These are phyloP conservation scores for Ophiothrix spiculata DNA, from an alignment of 35 echinoderm and acorn worm genomes.

Conservation along the genomic window DNA sequence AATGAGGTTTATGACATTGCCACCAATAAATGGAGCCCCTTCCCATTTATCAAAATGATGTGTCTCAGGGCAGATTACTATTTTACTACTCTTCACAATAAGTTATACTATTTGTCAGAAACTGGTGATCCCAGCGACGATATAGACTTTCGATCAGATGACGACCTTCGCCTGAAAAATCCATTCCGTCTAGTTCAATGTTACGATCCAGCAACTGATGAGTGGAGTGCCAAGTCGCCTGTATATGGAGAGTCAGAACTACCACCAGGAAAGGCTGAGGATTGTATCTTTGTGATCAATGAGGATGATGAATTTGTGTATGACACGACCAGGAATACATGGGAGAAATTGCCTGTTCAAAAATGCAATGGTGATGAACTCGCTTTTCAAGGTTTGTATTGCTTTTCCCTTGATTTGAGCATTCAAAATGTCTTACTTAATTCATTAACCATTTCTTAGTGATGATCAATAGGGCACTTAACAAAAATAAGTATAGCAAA, in stretches of 20 bases:
- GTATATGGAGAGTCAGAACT: neutral
- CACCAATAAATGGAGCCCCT: neutral
- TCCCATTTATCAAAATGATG: neutral
- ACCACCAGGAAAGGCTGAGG: neutral
- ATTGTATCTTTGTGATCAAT: neutral
- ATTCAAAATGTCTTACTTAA: no score
- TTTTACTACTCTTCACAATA: neutral
- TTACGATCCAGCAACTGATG: neutral
- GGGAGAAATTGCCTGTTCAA: neutral
- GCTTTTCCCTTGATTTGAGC: neutral
- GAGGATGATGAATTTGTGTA: neutral
- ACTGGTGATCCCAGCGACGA: neutral
- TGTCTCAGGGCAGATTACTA: neutral
- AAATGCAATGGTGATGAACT: neutral
- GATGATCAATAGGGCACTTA: no score
- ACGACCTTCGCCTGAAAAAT: neutral
- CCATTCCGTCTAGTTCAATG: neutral
- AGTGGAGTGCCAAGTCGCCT: neutral
- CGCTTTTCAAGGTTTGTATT: neutral
- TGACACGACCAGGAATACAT: neutral
- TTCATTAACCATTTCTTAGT: no score
- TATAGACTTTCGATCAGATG: neutral
- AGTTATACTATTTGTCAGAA: slow-evolving; percentile 1
- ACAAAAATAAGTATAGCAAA: no score
- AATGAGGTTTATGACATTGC: neutral